Base-by-base conservation (phyloP, 2,797 vertebrate genomes). In the Okamejei kenojei region DNA sequence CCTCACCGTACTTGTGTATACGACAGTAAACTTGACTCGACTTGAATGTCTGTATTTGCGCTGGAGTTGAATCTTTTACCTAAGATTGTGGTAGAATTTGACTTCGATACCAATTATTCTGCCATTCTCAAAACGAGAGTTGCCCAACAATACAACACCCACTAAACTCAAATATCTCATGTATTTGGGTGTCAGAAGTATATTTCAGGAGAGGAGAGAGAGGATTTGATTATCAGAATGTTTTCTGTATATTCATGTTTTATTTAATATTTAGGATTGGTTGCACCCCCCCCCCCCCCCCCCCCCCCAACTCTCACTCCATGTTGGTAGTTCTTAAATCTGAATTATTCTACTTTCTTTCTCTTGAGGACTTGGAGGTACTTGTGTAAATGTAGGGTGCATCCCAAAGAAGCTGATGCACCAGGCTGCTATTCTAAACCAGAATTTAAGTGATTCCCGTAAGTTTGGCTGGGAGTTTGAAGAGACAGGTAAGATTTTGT, bases 401-500 rank as follows among this genome's bases (percentile, higher is more conserved):
- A 97, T 99, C 95, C 99, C 99, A 19, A 99, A 99, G 96, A 99
- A 99, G 94, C 94, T 99, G 94, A 99, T 99, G 99, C 99, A 99
- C 94, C 98, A 99, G 94, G 98, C 98, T 0, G 98, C 98, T 0
- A 94, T 99, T 94, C 95, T 99, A 74, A 95, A 97, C 0, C 97
- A 98, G 0, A 96, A 98, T 1, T 93, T 99, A 91, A 94, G 95
- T 63, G 99, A 99, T 58, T 97, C 98, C 0, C 97, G 97, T 95
- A 98, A 96, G 90, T 99, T 97, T 0, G 99, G 99, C 95, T 99
- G 99, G 99, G 97, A 98, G 93, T 98, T 97, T 77, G 95, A 96
- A 0, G 97, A 98, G 29, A 95, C 96, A 95, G 99, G 98, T 99
- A 94, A 96, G 97, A 94, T 74, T 86, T 38, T 17, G 5, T 90